Conservation (phyloP, 2,888 invertebrate genomes). For the Allacma fusca region DNA sequence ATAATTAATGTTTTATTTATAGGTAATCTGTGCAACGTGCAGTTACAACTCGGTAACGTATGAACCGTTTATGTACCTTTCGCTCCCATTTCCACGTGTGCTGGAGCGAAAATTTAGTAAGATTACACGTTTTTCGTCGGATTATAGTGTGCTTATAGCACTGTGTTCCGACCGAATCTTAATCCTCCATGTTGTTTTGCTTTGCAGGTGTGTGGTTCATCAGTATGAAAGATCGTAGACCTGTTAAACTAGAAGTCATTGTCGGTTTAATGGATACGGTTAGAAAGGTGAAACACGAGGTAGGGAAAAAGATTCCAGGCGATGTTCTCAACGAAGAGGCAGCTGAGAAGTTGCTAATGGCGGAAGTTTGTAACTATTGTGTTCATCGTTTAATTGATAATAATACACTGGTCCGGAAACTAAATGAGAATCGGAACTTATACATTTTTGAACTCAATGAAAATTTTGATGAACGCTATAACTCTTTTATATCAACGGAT, state of each 20-base stretch:
- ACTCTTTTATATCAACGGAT: background rate
- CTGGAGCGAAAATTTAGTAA: slow-evolving; percentile 66
- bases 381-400: slow-evolving; percentile 67
- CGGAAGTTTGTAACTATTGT: slow-evolving; percentile 71
- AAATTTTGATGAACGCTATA: slow-evolving; percentile 55
- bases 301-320: slow-evolving; percentile 63
- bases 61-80: slow-evolving; percentile 75
- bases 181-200: too few species aligned
- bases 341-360: slow-evolving; percentile 66
- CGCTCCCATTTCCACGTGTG: slow-evolving; percentile 72
- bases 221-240: slow-evolving; percentile 64
- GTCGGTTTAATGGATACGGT: slow-evolving; percentile 70
- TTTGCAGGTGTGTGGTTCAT: slow-evolving; percentile 68
- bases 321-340: background rate
- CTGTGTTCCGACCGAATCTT: too few species aligned
- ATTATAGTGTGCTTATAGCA: too few species aligned
- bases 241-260: slow-evolving; percentile 67
- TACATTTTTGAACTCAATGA: slow-evolving; percentile 59
- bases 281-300: slow-evolving; percentile 68
- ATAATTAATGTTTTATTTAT: slow-evolving; percentile 61
- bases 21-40: slow-evolving; percentile 72
- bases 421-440: slow-evolving; percentile 66
- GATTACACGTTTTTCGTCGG: slow-evolving; percentile 31
- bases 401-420: slow-evolving; percentile 67
- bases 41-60: slow-evolving; percentile 72